phyloP scores from a whole-genome alignment of 35 echinoderm and acorn worm species.

The Ophiothrix spiculata region DNA sequence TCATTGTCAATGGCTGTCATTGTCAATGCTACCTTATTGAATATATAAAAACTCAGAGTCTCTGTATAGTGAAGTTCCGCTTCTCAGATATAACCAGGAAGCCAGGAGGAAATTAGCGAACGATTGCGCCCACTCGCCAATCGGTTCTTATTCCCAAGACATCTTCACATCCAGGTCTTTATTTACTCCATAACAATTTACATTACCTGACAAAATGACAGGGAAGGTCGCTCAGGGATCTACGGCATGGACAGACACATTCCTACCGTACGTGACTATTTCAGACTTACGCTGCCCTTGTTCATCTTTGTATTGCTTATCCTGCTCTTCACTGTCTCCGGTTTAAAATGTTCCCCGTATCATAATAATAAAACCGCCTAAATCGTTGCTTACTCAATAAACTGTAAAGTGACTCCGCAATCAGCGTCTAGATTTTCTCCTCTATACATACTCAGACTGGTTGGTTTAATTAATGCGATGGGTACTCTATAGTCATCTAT shows the following conservation, averaged over 20 bases:
- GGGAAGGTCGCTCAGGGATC: neutral
- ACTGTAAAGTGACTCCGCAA: no score
- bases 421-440: no score
- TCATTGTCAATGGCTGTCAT: neutral
- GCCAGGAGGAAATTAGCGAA: neutral
- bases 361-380: no score
- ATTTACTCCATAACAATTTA: slow-evolving; percentile 16
- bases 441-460: no score
- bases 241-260: neutral
- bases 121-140: neutral
- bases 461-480: no score
- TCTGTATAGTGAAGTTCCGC: neutral
- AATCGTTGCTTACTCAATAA: no score
- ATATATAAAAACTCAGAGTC: neutral
- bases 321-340: no score
- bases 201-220: slow-evolving; percentile 4
- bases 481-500: no score
- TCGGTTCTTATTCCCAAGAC: neutral
- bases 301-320: no score
- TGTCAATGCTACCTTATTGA: neutral
- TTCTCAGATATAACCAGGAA: slow-evolving; percentile 2
- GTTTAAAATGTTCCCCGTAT: no score
- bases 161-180: neutral
- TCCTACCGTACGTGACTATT: neutral
- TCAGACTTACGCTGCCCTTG: no score